These are phyloP conservation scores for Tautogolabrus adspersus DNA, from an alignment of 2,113 vertebrate genomes.

Conservation along the genomic window DNA sequence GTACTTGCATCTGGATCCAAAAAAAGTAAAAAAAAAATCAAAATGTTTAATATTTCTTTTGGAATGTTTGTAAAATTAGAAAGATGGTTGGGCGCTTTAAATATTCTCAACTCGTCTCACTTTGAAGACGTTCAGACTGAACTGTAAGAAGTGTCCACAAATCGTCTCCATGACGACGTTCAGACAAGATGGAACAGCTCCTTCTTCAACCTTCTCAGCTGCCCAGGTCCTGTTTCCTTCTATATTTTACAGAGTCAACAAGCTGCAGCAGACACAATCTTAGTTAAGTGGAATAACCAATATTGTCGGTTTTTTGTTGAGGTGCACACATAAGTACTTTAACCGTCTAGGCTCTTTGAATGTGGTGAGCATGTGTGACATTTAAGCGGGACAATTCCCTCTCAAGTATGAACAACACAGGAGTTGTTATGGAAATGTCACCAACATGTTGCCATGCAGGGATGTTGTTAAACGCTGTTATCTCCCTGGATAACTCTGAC, in stretches of 20 bases:
- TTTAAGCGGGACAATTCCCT: not conserved
- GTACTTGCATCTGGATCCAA: too few species aligned
- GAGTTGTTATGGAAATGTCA: slow-evolving; percentile 42
- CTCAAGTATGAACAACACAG: slow-evolving; percentile 10
- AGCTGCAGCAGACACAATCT: not conserved
- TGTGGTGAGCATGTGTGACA: slow-evolving; percentile 23
- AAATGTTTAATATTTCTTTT: too few species aligned
- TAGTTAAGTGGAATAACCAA: not conserved
- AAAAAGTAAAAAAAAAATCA: too few species aligned
- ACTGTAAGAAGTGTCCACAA: too few species aligned
- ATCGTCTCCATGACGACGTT: too few species aligned
- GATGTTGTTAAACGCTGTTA: slow-evolving; percentile 6
- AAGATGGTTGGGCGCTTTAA: too few species aligned
- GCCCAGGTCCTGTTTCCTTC: not conserved
- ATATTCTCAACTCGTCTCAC: too few species aligned
- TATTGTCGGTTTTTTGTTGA: not conserved
- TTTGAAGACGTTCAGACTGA: too few species aligned
- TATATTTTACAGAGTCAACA: not conserved
- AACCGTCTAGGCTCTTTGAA: not conserved
- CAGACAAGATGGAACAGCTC: too few species aligned
- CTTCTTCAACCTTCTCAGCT: not conserved
- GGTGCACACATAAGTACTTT: not conserved
- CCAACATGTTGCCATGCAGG: slow-evolving; percentile 24
- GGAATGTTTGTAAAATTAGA: too few species aligned
- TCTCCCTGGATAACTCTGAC: slow-evolving; percentile 35